Evolutionary conservation across 2,888 invertebrate genomes (phyloP).

Genomic region (Aleiodes testaceus): DNA sequence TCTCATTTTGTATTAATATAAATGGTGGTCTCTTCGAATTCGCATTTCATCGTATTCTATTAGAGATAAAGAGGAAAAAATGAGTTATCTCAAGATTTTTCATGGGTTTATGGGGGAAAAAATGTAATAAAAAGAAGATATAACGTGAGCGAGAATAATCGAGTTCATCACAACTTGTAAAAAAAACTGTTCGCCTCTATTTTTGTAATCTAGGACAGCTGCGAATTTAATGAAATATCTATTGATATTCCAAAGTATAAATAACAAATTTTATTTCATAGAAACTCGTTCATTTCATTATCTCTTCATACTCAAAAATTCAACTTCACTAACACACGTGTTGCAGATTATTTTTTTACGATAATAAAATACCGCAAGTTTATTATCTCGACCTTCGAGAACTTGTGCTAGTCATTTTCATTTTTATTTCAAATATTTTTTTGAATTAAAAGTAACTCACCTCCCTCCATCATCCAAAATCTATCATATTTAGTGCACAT

Average conservation of each 20-base stretch:
- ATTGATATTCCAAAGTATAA: too few relatives aligned
- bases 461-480: conserved; percentile 8
- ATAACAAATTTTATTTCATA: too few relatives aligned
- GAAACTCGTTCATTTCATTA: too few relatives aligned
- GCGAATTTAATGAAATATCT: conserved; percentile 6
- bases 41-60: not conserved
- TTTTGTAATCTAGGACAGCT: conserved; percentile 51
- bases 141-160: conserved; percentile 47
- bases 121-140: conserved; percentile 37
- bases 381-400: not conserved
- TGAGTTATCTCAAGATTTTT: not conserved
- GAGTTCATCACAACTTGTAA: conserved; percentile 39
- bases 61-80: conserved; percentile 2
- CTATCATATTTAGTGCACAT: conserved; percentile 1
- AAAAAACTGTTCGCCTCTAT: conserved; percentile 42
- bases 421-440: conserved; percentile 27
- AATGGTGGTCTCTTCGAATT: not conserved
- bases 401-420: conserved; percentile 32
- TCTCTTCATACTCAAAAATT: too few relatives aligned
- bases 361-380: too few relatives aligned
- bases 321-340: too few relatives aligned
- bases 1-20: not conserved
- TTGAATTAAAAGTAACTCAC: conserved; percentile 4
- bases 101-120: not conserved
- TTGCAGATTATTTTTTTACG: too few relatives aligned